Evolutionary conservation across 2,888 invertebrate species (phyloP), one percentile per base, ranked within the genome.

Genomic region (Trichopoda pennipes): DNA sequence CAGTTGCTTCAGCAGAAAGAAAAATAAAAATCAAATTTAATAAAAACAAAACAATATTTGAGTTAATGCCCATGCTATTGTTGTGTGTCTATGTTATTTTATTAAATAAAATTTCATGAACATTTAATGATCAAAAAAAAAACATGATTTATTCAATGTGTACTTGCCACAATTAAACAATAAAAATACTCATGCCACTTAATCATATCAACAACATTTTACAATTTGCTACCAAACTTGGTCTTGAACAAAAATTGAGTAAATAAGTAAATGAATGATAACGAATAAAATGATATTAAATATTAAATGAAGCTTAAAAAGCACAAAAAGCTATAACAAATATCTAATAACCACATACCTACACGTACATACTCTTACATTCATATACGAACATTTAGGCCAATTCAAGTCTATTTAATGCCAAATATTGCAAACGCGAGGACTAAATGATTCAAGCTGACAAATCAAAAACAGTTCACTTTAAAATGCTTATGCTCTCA

Each of bases 371-470:
- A 17, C 17, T 10, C 35, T 9, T 10, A 38, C 16, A 38, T 47
- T 47, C 55, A 75, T 72, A 66, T 76, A 58, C 55, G 61, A 63
- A 63, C 56, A 79, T 76, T 72, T 53, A 72, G 79, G 82, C 68
- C 82, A 82, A 68, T 79, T 68, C 47, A 23, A 53, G 17, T 53
- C 38, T 73, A 55, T 68, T 9, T 12, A 66, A 55, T 70, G 28
- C 82, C 79, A 82, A 82, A 72, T 79, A 79, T 72, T 79, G 68
- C n/a, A 12, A 60, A 60, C 28, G 35, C 53, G 55, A 68, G 60
- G 35, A 60, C 53, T 79, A 21, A 23, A 70, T 68, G 60, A 28
- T 32, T 51, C 23, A 51, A 14, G 16, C 16, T 53, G 38, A 21
- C 19, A 16, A 44, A 16, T 56, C 16, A 47, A 51, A 56, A 12